Evolutionary conservation across 2,113 vertebrate genomes (phyloP).

Genomic region (Capreolus pygargus): DNA sequence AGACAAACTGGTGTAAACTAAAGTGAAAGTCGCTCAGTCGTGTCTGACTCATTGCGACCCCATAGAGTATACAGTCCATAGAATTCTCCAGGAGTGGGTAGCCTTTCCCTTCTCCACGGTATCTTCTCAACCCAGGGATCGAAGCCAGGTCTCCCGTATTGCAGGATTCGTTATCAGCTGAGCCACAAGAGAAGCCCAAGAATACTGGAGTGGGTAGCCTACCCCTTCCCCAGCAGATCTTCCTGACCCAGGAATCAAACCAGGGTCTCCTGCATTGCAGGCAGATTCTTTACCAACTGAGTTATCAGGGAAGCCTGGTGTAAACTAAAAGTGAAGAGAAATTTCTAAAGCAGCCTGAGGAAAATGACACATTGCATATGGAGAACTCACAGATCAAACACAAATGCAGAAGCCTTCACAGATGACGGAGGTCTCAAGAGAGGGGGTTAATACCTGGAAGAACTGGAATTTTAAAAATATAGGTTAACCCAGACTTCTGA

Average conservation of each 20-base stretch:
- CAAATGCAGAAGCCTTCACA: background rate
- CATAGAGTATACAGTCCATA: background rate
- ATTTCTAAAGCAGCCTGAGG: background rate
- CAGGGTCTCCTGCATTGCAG: background rate
- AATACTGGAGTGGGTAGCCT: background rate
- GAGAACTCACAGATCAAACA: background rate
- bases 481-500: background rate
- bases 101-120: background rate
- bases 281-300: background rate
- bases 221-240: background rate
- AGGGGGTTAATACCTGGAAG: too few relatives aligned
- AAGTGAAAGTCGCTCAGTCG: fast-evolving
- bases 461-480: background rate
- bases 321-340: too few relatives aligned
- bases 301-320: background rate
- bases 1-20: too few relatives aligned
- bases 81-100: background rate
- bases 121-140: background rate
- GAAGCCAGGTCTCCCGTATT: background rate
- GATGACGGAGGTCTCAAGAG: too few relatives aligned
- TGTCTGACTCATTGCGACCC: background rate
- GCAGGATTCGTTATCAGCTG: background rate
- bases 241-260: background rate
- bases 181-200: background rate
- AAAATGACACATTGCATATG: too few relatives aligned